Conservation (phyloP, 1,140 invertebrate genomes). For the Drosophila pachea region DNA sequence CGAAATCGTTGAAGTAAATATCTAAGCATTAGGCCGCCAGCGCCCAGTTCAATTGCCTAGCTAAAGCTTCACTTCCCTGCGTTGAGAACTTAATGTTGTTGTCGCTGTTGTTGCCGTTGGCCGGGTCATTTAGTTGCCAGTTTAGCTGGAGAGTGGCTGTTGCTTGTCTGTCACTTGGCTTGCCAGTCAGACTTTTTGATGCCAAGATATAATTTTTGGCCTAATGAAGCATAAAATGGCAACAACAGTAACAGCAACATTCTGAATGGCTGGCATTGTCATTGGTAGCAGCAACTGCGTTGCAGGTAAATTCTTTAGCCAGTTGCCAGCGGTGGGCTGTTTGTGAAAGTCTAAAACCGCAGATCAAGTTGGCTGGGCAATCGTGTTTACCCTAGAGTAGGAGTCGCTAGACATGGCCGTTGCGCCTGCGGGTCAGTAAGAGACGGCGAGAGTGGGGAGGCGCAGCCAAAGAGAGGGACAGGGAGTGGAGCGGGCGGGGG, state of each 20-base stretch:
- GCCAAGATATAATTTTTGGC: constrained; percentile 71
- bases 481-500: not conserved
- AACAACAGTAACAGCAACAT: constrained; percentile 34
- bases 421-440: constrained; percentile 19
- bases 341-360: constrained; percentile 54
- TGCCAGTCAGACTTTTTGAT: constrained; percentile 43
- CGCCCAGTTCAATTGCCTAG: constrained; percentile 4
- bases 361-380: constrained; percentile 51
- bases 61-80: not conserved
- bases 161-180: constrained; percentile 45
- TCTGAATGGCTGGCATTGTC: constrained; percentile 41
- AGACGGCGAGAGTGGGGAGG: not conserved
- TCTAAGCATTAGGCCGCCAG: constrained; percentile 30
- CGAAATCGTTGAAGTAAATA: constrained; percentile 41
- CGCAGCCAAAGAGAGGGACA: not conserved
- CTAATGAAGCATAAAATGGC: constrained; percentile 74
- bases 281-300: constrained; percentile 32
- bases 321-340: constrained; percentile 33
- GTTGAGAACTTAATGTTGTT: constrained; percentile 4
- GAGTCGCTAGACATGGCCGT: constrained; percentile 41
- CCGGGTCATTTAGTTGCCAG: constrained; percentile 45
- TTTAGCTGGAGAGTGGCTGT: constrained; percentile 43
- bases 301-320: constrained; percentile 41
- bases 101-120: constrained; percentile 14
- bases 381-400: constrained; percentile 55